A percentile compares a stretch with the other conserved stretches of the same genome.
phyloP scores from a whole-genome alignment of 2,888 invertebrate species.

The Heteromurus nitidus region DNA sequence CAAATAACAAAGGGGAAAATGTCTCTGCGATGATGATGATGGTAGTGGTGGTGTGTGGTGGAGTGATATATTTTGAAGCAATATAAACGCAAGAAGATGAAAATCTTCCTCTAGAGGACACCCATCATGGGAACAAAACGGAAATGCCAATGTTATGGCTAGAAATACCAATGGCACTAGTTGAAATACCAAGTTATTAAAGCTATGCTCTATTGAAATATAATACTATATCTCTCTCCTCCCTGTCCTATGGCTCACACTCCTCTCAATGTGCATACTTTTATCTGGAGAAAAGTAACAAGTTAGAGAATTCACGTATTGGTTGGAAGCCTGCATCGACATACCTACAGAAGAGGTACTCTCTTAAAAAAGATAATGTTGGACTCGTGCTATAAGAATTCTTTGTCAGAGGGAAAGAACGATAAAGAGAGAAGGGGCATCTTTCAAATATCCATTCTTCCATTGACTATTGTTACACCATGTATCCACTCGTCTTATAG shows the following conservation, averaged over 20 bases:
- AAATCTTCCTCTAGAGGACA: constrained; percentile 54
- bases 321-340: no score
- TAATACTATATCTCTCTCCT: no score
- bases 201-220: constrained; percentile 26
- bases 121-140: constrained; percentile 51
- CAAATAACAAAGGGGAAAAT: no score
- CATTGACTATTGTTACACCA: constrained; percentile 19
- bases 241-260: no score
- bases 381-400: not conserved
- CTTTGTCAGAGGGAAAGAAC: constrained; percentile 20
- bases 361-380: no score
- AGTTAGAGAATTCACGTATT: not conserved
- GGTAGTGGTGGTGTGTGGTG: not conserved
- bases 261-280: not conserved
- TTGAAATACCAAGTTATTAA: constrained; percentile 53
- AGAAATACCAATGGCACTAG: constrained; percentile 61
- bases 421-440: constrained; percentile 11
- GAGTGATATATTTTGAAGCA: constrained; percentile 30
- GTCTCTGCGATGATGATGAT: no score
- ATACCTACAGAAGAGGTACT: no score
- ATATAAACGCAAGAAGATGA: constrained; percentile 53
- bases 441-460: constrained; percentile 8
- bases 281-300: constrained; percentile 12
- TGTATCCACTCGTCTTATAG: constrained; percentile 17
- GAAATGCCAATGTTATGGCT: constrained; percentile 46